Conservation (phyloP, 2,797 vertebrate species). For the Malacoraja senta region DNA sequence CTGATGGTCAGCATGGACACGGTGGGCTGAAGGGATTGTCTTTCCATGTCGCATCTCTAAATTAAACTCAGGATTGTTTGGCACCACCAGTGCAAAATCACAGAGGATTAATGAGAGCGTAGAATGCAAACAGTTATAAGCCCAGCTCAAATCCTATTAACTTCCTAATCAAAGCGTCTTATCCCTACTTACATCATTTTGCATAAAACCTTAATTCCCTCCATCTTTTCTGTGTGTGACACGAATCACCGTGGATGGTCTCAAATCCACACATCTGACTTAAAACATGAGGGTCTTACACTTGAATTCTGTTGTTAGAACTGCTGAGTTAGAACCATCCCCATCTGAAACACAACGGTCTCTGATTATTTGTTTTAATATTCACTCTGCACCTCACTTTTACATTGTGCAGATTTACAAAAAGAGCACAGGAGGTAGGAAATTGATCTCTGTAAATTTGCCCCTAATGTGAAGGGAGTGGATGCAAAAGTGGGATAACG, state of each 20-base stretch:
- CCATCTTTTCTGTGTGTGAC: background rate
- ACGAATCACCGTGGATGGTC: background rate
- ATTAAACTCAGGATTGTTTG: too few relatives aligned
- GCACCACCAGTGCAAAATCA: background rate
- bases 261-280: background rate
- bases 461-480: too few relatives aligned
- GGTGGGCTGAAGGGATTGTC: too few relatives aligned
- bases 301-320: background rate
- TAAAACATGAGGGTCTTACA: background rate
- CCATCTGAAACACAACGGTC: background rate
- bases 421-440: too few relatives aligned
- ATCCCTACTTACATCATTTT: background rate
- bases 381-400: background rate
- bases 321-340: background rate
- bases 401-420: background rate
- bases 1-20: too few relatives aligned
- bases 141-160: background rate
- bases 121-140: background rate
- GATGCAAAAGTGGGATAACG: too few relatives aligned
- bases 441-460: too few relatives aligned
- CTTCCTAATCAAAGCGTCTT: background rate
- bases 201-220: background rate
- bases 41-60: too few relatives aligned
- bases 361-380: background rate
- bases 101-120: background rate